Evolutionary conservation across 2,888 invertebrate species (phyloP).

Genomic region (Agrochola lychnidis): DNA sequence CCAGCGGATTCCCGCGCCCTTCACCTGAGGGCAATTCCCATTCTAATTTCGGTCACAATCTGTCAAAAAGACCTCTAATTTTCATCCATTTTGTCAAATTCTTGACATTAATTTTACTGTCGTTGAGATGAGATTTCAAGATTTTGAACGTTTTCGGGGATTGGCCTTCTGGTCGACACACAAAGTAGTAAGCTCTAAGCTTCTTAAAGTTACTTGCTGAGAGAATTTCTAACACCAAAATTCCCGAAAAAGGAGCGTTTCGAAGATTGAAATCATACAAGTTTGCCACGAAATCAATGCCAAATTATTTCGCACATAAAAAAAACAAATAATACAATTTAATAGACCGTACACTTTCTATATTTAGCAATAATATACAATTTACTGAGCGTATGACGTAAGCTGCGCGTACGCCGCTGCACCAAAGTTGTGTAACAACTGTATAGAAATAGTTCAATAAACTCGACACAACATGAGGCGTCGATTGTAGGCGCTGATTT

Average conservation of each 20-base stretch:
- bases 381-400: conserved; percentile 61
- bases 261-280: not conserved
- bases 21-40: not conserved
- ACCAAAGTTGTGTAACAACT: conserved; percentile 56
- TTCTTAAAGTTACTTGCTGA: not conserved
- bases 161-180: not conserved
- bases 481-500: conserved; percentile 47
- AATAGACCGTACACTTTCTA: conserved; percentile 62
- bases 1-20: not conserved
- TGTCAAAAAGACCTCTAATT: not conserved
- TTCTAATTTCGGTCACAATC: no score
- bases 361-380: conserved; percentile 65
- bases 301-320: conserved; percentile 1
- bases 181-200: not conserved
- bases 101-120: no score
- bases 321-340: conserved; percentile 48
- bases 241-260: not conserved
- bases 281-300: conserved; percentile 11
- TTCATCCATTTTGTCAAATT: no score
- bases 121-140: no score
- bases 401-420: conserved; percentile 55
- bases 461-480: conserved; percentile 47
- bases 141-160: not conserved
- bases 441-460: conserved; percentile 66
- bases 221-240: not conserved